Evolutionary conservation across 2,888 invertebrate genomes (phyloP), one percentile per base, ranked within the genome.

Genomic region (Erebia ligea): DNA sequence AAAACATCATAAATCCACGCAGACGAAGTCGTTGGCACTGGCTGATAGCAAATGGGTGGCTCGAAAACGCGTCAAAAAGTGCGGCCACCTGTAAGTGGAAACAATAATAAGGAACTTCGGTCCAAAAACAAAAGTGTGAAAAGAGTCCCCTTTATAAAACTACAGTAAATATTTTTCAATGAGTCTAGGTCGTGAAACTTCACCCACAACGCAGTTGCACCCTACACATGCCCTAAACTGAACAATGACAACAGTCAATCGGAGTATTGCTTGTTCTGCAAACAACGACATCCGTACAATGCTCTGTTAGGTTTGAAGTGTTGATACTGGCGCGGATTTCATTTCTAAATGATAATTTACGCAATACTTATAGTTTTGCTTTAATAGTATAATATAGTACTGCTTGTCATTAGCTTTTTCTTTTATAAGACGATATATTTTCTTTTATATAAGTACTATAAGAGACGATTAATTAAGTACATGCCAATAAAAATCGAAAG

Each of bases 201-300:
- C 54, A 45, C 54, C 65, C 40, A 56, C 42, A 65, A 17, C 65
- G 19, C 34, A 25, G 34, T 54, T 54, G 17, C 65, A 65, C 65
- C 25, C 54, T 17, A 65, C 65, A 56, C n/a, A n/a, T n/a, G n/a
- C n/a, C n/a, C n/a, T n/a, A n/a, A n/a, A n/a, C 54, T 34, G 54
- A 54, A 65, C 65, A 54, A 64, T 64, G 50, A 64, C 50, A 56
- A 25, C 42, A 56, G 65, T 56, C 54, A 56, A 65, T 65, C 54
- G 65, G 40, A 65, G 65, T 56, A 56, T 65, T 54, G 65, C 65
- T 65, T 65, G 65, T 65, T 65, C 65, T 50, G 21, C 65, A 65
- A 65, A 65, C 65, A 65, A 65, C 56, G 50, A 42, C 40, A 42
- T 52, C 54, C 52, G 64, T 52, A 64, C 64, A 63, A 50, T 64